Evolutionary conservation across 2,113 vertebrate genomes (phyloP), one percentile per base, ranked within the genome.

Genomic region (Amia ocellicauda): DNA sequence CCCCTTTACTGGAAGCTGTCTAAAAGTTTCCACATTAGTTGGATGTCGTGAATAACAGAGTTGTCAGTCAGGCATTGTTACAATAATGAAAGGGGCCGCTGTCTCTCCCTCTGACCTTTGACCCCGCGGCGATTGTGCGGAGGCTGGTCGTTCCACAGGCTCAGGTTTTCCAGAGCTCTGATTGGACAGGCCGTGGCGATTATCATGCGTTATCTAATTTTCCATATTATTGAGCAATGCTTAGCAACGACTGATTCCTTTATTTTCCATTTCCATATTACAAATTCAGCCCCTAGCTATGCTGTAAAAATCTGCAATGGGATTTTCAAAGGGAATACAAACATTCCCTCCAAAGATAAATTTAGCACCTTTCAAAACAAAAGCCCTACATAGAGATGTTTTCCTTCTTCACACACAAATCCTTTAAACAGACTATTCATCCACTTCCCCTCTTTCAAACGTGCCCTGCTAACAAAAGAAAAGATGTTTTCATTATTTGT

Each of bases 271-370:
- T 72, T 70, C 69, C 63, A 72, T 45, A 75, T 80, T 80, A 64
- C 71, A 62, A 58, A 54, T 52, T 29, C 4, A 16, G 64, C 72
- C 74, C 61, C 76, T 74, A 1, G 74, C 74, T 74, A 55, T 51
- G 74, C 78, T 56, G 64, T 52, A 24, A 13, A 13, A 42, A 42
- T 7, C 24, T 26, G 20, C 51, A 53, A 19, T 53, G 5, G 22
- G 14, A 23, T 26, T 24, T n/a, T 53, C 23, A 27, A 53, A 53
- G 51, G 51, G 23, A 3, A 53, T 14, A n/a, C 19, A n/a, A n/a
- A n/a, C n/a, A n/a, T 22, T n/a, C 49, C 20, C 19, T 53, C 51
- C 24, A 24, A 10, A 53, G 51, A 53, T 26, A 26, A 53, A 1
- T 14, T 53, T 16, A 53, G 51, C 51, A 53, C 22, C 23, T 26